phyloP scores from a whole-genome alignment of 1,140 invertebrate genomes.

The Nephotettix cincticeps region DNA sequence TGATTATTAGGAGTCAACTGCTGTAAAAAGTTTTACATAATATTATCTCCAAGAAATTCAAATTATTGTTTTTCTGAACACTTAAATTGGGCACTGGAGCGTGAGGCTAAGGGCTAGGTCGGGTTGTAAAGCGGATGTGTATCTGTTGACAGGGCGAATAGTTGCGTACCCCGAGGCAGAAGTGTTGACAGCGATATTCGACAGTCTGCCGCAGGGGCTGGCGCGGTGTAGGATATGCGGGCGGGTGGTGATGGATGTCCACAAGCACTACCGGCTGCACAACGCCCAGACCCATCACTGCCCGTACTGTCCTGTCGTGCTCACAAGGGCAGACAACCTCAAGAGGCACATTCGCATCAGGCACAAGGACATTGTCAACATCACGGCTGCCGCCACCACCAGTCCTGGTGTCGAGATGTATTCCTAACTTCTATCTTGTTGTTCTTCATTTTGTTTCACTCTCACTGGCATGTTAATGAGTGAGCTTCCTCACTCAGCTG shows the following conservation, averaged over 20 bases:
- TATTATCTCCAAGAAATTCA: no score
- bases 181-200: slow-evolving; percentile 30
- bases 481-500: no score
- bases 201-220: slow-evolving; percentile 28
- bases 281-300: slow-evolving; percentile 24
- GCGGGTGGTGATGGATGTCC: slow-evolving; percentile 29
- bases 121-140: slow-evolving; percentile 1
- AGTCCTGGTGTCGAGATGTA: neutral
- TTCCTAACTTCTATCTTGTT: no score
- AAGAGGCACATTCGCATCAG: slow-evolving; percentile 27
- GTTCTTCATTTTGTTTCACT: no score
- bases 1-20: no score
- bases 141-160: slow-evolving; percentile 25
- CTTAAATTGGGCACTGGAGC: no score
- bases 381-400: neutral
- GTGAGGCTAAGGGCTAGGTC: no score
- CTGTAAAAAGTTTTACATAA: no score
- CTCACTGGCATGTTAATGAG: no score
- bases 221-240: slow-evolving; percentile 36
- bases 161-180: slow-evolving; percentile 8
- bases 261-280: slow-evolving; percentile 27
- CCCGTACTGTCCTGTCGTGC: slow-evolving; percentile 26
- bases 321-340: slow-evolving; percentile 30
- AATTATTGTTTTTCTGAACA: no score
- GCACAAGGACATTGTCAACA: slow-evolving; percentile 24